Evolutionary conservation across 2,113 vertebrate genomes (phyloP).

Genomic region (Ctenodactylus gundi): DNA sequence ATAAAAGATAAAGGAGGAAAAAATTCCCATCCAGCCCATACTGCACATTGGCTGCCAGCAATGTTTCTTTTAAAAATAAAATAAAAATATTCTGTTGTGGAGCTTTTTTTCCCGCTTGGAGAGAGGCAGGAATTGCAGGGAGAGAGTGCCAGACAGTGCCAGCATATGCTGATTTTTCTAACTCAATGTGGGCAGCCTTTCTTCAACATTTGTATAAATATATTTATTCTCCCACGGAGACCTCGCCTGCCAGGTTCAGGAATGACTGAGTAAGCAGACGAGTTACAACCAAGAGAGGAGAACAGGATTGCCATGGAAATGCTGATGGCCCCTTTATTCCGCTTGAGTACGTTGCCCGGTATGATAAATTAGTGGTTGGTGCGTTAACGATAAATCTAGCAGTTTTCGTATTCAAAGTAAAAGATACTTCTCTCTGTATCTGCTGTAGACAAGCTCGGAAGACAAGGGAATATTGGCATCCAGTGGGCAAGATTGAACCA

Average conservation of each 20-base stretch:
- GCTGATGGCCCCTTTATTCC: slow-evolving; percentile 77
- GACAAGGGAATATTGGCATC: slow-evolving; percentile 79
- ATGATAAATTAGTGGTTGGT: slow-evolving; percentile 81
- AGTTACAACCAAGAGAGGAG: slow-evolving; percentile 75
- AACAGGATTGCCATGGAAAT: slow-evolving; percentile 64
- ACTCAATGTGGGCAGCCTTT: slow-evolving; percentile 83
- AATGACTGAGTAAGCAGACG: slow-evolving; percentile 76
- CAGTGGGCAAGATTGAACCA: slow-evolving; percentile 80
- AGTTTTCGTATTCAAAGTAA: slow-evolving; percentile 83
- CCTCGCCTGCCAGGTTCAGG: slow-evolving; percentile 74
- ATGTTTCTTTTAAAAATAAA: slow-evolving; percentile 83
- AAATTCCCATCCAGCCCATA: slow-evolving; percentile 66
- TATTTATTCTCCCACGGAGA: slow-evolving; percentile 76
- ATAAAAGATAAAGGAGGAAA: slow-evolving; percentile 22
- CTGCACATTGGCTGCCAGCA: slow-evolving; percentile 77
- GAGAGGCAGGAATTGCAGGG: slow-evolving; percentile 83
- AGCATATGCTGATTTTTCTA: slow-evolving; percentile 87
- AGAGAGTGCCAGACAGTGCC: slow-evolving; percentile 86
- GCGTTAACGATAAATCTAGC: slow-evolving; percentile 83
- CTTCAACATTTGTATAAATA: slow-evolving; percentile 80
- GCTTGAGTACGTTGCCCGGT: slow-evolving; percentile 77
- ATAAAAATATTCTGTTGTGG: slow-evolving; percentile 78
- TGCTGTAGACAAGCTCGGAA: slow-evolving; percentile 64
- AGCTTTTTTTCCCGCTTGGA: slow-evolving; percentile 69
- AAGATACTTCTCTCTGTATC: slow-evolving; percentile 80